These are phyloP conservation scores for Ascaphus truei DNA, from an alignment of 2,113 vertebrate species.

Conservation along the genomic window DNA sequence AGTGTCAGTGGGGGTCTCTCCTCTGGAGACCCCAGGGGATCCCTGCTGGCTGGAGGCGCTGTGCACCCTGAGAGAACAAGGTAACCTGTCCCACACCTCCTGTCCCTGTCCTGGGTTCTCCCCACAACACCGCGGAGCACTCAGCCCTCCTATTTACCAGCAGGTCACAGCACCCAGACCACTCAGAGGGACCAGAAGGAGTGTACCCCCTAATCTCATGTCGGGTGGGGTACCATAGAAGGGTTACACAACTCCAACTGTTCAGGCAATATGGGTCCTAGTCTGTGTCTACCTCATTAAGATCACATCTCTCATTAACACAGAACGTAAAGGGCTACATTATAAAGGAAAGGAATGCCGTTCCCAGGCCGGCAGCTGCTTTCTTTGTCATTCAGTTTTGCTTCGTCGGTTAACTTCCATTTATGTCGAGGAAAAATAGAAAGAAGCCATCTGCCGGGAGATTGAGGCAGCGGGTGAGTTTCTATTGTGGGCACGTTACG, in stretches of 20 bases:
- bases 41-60: too few relatives aligned
- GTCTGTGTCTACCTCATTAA: neutral
- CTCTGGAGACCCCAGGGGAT: too few relatives aligned
- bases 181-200: too few relatives aligned
- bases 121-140: neutral
- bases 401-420: neutral
- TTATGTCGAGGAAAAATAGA: neutral
- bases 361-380: neutral
- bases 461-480: neutral
- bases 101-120: neutral
- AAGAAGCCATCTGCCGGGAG: neutral
- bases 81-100: neutral
- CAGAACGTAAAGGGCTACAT: too few relatives aligned
- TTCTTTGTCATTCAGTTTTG: neutral
- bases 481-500: neutral
- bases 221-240: too few relatives aligned
- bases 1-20: too few relatives aligned
- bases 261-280: neutral
- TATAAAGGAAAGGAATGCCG: fast-evolving
- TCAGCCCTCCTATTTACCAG: neutral
- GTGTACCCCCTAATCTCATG: too few relatives aligned
- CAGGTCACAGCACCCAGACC: neutral
- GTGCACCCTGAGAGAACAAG: too few relatives aligned
- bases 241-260: neutral
- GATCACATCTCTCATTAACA: neutral